Evolutionary conservation across 2,888 invertebrate species (phyloP).

Genomic region (Cosmia trapezina): DNA sequence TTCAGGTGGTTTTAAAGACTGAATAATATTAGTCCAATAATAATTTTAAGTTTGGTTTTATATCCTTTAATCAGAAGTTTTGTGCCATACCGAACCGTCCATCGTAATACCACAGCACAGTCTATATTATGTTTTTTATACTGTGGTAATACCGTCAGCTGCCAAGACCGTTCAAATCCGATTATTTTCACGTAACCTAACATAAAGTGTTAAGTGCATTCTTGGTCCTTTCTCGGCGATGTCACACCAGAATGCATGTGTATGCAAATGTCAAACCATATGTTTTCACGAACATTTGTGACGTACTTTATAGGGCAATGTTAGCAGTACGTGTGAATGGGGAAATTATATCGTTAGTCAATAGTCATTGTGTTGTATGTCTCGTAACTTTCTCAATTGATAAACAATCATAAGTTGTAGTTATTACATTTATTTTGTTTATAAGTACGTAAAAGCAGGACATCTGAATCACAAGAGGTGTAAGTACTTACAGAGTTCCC

Average conservation of each 20-base stretch:
- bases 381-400: neutral
- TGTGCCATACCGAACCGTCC: too few relatives aligned
- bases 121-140: too few relatives aligned
- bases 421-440: too few relatives aligned
- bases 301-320: slow-evolving; percentile 72
- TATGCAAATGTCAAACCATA: slow-evolving; percentile 60
- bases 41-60: neutral
- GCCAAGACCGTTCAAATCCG: slow-evolving; percentile 20
- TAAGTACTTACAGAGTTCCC: too few relatives aligned
- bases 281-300: slow-evolving; percentile 59
- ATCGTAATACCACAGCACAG: too few relatives aligned
- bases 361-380: slow-evolving; percentile 27
- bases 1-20: neutral
- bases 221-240: slow-evolving; percentile 47
- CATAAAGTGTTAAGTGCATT: slow-evolving; percentile 41
- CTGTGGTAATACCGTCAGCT: slow-evolving; percentile 17
- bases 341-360: slow-evolving; percentile 41
- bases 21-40: neutral
- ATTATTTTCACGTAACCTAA: slow-evolving; percentile 45
- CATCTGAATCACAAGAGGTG: neutral
- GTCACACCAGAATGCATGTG: slow-evolving; percentile 47
- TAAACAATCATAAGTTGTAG: slow-evolving; percentile 1
- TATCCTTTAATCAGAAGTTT: neutral
- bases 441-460: neutral
- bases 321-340: slow-evolving; percentile 72